Conservation (phyloP, 1,140 invertebrate genomes). For the Ceratina calcarata region DNA sequence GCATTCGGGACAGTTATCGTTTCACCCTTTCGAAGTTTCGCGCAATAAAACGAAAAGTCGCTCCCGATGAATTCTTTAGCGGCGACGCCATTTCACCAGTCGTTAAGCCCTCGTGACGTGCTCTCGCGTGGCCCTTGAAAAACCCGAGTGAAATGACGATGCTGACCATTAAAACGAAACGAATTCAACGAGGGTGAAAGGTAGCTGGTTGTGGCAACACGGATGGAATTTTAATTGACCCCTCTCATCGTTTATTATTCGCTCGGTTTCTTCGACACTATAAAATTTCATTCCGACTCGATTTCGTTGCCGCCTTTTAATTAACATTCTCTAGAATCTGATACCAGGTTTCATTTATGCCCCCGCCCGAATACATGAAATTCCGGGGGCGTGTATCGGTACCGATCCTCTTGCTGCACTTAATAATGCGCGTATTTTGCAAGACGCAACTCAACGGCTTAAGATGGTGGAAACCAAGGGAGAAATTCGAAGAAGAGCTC, state of each 20-base stretch:
- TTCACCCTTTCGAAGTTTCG: conserved; percentile 41
- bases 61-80: conserved; percentile 61
- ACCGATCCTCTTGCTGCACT: too few species aligned
- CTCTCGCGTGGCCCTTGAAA: conserved; percentile 60
- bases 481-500: neutral
- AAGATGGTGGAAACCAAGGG: neutral
- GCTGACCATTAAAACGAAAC: conserved; percentile 53
- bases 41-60: conserved; percentile 48
- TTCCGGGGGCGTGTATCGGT: too few species aligned
- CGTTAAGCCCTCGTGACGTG: conserved; percentile 48
- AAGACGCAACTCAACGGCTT: neutral
- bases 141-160: conserved; percentile 48
- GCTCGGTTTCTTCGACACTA: conserved; percentile 7
- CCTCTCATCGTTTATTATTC: conserved; percentile 47
- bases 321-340: neutral
- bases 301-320: neutral
- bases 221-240: conserved; percentile 44
- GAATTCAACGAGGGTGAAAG: conserved; percentile 54
- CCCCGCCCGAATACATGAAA: too few species aligned
- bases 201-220: conserved; percentile 56
- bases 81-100: conserved; percentile 46
- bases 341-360: neutral
- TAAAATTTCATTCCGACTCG: neutral
- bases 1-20: conserved; percentile 27
- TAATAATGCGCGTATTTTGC: conserved; percentile 11